Evolutionary conservation across 1,140 invertebrate genomes (phyloP).

Genomic region (Drosophila mojavensis): DNA sequence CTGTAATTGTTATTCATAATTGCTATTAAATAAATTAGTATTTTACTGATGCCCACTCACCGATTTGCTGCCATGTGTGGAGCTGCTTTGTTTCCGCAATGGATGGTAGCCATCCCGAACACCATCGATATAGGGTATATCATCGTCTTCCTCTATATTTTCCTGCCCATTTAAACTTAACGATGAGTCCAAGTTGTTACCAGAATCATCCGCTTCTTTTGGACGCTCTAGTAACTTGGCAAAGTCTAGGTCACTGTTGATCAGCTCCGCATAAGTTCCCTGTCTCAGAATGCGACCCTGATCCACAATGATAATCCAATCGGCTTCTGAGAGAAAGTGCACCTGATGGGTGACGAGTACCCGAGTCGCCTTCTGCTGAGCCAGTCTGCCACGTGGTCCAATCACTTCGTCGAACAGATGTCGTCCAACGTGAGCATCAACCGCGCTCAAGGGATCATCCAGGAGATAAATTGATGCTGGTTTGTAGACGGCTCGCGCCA

Average conservation of each 20-base stretch:
- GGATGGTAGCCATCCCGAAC: conserved; percentile 70
- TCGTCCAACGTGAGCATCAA: conserved; percentile 88
- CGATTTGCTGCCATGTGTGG: conserved; percentile 67
- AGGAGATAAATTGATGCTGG: conserved; percentile 90
- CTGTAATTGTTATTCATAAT: conserved; percentile 8
- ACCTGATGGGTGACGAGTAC: conserved; percentile 94
- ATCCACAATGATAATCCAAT: conserved; percentile 91
- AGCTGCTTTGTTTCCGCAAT: conserved; percentile 62
- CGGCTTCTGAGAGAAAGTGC: conserved; percentile 90
- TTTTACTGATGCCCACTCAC: conserved; percentile 36
- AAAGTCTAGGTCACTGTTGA: conserved; percentile 86
- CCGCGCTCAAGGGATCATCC: conserved; percentile 92
- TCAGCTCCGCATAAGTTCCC: conserved; percentile 86
- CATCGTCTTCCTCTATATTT: conserved; percentile 73
- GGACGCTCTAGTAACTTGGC: conserved; percentile 84
- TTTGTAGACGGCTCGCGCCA: conserved; percentile 91
- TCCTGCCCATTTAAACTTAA: conserved; percentile 76
- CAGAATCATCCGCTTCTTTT: conserved; percentile 57
- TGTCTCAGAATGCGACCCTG: conserved; percentile 86
- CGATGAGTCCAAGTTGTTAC: conserved; percentile 26
- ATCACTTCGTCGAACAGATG: conserved; percentile 89
- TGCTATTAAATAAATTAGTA: too few relatives aligned
- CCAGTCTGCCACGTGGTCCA: conserved; percentile 85
- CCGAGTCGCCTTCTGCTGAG: conserved; percentile 87
- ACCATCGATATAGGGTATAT: conserved; percentile 83